These are phyloP conservation scores for Luperina testacea DNA, from an alignment of 2,888 invertebrate species.

Conservation along the genomic window DNA sequence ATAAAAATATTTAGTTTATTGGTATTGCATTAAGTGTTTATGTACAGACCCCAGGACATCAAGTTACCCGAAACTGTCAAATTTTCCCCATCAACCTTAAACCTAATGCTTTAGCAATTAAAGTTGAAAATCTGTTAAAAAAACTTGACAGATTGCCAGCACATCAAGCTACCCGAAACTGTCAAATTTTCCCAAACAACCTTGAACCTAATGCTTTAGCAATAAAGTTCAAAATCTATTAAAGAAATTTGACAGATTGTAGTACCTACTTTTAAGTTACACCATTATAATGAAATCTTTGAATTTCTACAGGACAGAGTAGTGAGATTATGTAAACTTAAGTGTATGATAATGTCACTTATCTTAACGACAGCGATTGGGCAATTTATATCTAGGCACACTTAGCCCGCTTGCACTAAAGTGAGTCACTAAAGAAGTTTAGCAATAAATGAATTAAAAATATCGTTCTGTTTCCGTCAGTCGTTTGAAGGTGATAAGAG, in stretches of 20 bases:
- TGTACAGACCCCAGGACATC: too few species aligned
- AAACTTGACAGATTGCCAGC: too few species aligned
- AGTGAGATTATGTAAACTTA: slow-evolving; percentile 37
- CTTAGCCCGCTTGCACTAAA: background rate
- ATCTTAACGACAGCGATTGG: background rate
- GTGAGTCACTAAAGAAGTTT: background rate
- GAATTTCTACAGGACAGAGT: slow-evolving; percentile 1
- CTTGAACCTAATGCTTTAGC: too few species aligned
- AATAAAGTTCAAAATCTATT: too few species aligned
- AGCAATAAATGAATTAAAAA: background rate
- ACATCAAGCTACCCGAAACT: too few species aligned
- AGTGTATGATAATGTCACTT: slow-evolving; percentile 10
- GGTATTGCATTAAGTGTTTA: background rate
- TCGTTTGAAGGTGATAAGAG: background rate
- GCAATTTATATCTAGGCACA: background rate
- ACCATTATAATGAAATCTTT: slow-evolving; percentile 2
- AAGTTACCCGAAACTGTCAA: too few species aligned
- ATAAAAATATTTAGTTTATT: background rate
- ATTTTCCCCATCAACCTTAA: too few species aligned
- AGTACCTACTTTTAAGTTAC: background rate
- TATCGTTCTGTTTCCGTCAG: background rate
- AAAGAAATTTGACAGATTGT: too few species aligned
- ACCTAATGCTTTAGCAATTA: too few species aligned
- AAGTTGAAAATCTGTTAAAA: too few species aligned
- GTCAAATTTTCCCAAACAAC: too few species aligned